Conservation (phyloP, 2,888 invertebrate species). For the Bruchidius siliquastri region DNA sequence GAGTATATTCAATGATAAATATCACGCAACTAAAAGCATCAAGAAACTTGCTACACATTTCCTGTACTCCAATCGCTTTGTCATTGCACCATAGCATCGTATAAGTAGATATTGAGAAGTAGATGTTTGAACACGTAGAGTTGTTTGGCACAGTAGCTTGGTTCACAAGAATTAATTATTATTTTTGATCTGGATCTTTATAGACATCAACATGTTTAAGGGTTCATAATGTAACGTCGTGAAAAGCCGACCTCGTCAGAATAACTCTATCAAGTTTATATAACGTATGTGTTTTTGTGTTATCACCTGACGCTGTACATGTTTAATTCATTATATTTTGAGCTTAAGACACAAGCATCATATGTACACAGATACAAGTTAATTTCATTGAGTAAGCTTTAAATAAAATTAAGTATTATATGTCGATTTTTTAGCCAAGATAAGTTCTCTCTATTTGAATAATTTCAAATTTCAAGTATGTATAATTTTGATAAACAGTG, state of each 20-base stretch:
- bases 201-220: background rate
- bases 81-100: slow-evolving; percentile 4
- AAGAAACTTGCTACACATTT: background rate
- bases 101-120: slow-evolving; percentile 26
- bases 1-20: too few species aligned
- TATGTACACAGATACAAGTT: background rate
- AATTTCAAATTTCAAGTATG: too few species aligned
- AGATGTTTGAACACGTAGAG: slow-evolving; percentile 14
- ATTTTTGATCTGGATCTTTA: background rate
- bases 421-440: too few species aligned
- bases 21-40: too few species aligned
- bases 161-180: background rate
- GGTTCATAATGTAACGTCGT: background rate
- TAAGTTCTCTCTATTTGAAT: too few species aligned
- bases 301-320: background rate
- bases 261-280: background rate
- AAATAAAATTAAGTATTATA: too few species aligned
- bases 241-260: background rate
- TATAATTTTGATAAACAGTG: too few species aligned
- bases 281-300: background rate
- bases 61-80: background rate
- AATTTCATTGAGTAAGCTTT: too few species aligned
- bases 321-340: background rate
- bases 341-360: too few species aligned
- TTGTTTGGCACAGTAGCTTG: slow-evolving; percentile 19